Evolutionary conservation across 2,113 vertebrate species (phyloP).

Genomic region (Menidia beryllina): DNA sequence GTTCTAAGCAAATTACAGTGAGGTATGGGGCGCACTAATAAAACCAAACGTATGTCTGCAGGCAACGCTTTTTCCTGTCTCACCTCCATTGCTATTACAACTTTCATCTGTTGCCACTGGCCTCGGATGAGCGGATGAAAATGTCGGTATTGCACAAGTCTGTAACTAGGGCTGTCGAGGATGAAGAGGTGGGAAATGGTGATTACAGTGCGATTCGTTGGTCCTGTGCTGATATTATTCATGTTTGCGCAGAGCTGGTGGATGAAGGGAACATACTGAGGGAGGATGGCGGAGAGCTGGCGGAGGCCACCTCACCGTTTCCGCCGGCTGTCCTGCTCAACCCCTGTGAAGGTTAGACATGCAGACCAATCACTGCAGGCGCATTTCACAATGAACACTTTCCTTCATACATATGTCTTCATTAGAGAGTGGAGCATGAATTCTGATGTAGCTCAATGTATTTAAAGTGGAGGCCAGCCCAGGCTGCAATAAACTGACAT

Average conservation of each 20-base stretch:
- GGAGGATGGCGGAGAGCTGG: constrained; percentile 56
- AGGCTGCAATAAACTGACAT: background rate
- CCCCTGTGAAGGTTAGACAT: constrained; percentile 80
- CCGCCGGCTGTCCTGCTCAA: constrained; percentile 36
- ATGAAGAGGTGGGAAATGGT: constrained; percentile 31
- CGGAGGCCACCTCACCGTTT: constrained; percentile 30
- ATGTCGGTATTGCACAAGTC: constrained; percentile 34
- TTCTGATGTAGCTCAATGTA: constrained; percentile 18
- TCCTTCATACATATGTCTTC: constrained; percentile 39
- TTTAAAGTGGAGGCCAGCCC: background rate
- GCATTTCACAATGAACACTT: constrained; percentile 14
- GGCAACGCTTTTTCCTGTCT: constrained; percentile 69
- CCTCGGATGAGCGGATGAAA: constrained; percentile 35
- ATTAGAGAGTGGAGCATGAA: constrained; percentile 14
- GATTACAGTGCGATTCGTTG: constrained; percentile 50
- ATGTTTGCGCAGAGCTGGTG: constrained; percentile 65
- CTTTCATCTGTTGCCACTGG: constrained; percentile 47
- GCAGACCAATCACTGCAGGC: constrained; percentile 24
- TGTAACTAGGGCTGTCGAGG: constrained; percentile 19
- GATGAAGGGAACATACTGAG: constrained; percentile 77
- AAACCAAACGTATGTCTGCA: constrained; percentile 72
- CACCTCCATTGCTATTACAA: constrained; percentile 53
- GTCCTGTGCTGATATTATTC: constrained; percentile 50
- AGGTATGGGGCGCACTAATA: constrained; percentile 65
- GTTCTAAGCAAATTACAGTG: constrained; percentile 74